These are phyloP conservation scores for Synanthedon formicaeformis DNA, from an alignment of 2,888 invertebrate species.

Conservation along the genomic window DNA sequence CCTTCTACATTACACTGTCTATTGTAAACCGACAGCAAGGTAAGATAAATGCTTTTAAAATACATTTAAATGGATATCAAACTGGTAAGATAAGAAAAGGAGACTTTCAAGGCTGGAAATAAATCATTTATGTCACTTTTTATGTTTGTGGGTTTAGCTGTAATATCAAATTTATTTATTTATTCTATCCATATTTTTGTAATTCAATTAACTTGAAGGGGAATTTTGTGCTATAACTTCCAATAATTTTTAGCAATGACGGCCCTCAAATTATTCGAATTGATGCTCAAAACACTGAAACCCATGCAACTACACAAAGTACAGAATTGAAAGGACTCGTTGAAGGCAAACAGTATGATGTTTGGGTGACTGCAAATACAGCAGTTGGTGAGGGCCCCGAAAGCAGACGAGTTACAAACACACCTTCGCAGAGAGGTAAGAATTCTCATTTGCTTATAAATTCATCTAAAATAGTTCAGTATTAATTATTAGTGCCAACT, in stretches of 20 bases:
- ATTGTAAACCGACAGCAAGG: conserved; percentile 68
- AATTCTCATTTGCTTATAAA: too few relatives aligned
- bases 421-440: conserved; percentile 66
- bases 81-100: too few relatives aligned
- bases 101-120: too few relatives aligned
- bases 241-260: conserved; percentile 34
- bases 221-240: background rate
- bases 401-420: conserved; percentile 60
- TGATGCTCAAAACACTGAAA: conserved; percentile 37
- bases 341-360: conserved; percentile 70
- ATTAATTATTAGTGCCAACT: too few relatives aligned
- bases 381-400: conserved; percentile 71
- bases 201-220: too few relatives aligned
- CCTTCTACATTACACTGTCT: conserved; percentile 84
- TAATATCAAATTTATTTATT: too few relatives aligned
- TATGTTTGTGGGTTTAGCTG: too few relatives aligned
- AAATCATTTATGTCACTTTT: too few relatives aligned
- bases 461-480: too few relatives aligned
- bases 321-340: conserved; percentile 65
- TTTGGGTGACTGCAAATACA: conserved; percentile 76
- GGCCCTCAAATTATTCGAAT: conserved; percentile 50
- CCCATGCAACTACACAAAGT: conserved; percentile 53
- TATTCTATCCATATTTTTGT: too few relatives aligned
- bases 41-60: conserved; percentile 10
- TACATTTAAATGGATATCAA: too few relatives aligned